A percentile compares a stretch with the other conserved stretches of the same genome.
Conservation (phyloP, 2,888 invertebrate genomes). For the Cremastobaeus sp. region DNA sequence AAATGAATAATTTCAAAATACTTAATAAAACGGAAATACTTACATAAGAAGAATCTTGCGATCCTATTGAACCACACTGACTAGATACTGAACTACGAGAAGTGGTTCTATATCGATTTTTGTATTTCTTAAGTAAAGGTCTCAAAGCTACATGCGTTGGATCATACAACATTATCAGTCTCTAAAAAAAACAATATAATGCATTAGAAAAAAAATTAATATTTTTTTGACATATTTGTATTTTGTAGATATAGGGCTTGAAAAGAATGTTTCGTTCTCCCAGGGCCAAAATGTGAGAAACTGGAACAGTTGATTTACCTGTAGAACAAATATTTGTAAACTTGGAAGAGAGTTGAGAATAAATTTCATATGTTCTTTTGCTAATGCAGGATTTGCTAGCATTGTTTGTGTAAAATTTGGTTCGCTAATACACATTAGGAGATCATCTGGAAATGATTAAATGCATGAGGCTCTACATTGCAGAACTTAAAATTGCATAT, state of each 20-base stretch:
- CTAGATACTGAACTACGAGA: slow-evolving; percentile 80
- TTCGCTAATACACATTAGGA: slow-evolving; percentile 80
- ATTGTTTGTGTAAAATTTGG: slow-evolving; percentile 76
- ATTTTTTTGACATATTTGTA: too few species aligned
- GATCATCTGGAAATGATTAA: slow-evolving; percentile 71
- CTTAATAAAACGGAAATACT: slow-evolving; percentile 48
- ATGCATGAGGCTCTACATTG: not conserved
- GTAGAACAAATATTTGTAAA: slow-evolving; percentile 80
- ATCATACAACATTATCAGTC: slow-evolving; percentile 81
- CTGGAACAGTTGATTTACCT: too few species aligned
- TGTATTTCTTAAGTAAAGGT: slow-evolving; percentile 78
- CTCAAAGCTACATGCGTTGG: slow-evolving; percentile 81
- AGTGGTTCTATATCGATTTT: slow-evolving; percentile 71
- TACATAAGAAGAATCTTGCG: slow-evolving; percentile 72
- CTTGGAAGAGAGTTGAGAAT: slow-evolving; percentile 79
- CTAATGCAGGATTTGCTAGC: slow-evolving; percentile 79
- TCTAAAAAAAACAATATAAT: slow-evolving; percentile 65
- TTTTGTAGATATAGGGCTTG: too few species aligned
- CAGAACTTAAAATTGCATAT: slow-evolving; percentile 32
- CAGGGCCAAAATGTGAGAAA: too few species aligned
- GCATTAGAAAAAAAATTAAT: not conserved
- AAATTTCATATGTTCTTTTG: slow-evolving; percentile 79
- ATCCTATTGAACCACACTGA: slow-evolving; percentile 79
- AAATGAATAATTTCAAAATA: too few species aligned
- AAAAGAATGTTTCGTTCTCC: too few species aligned